Conservation (phyloP, 2,888 invertebrate genomes). For the Cyrtodaria siliqua region DNA sequence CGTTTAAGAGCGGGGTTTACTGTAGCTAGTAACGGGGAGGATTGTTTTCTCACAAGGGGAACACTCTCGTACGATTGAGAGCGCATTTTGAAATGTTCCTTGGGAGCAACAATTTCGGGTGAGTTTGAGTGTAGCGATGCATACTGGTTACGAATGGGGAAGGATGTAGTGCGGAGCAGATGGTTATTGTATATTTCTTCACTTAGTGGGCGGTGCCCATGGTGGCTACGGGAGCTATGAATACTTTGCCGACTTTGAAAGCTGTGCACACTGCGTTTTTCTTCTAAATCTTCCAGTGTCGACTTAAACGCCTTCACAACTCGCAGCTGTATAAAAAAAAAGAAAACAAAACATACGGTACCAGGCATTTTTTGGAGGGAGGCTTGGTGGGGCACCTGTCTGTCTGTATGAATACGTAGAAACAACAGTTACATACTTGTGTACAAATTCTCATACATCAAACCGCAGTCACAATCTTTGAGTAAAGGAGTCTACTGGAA, state of each 20-base stretch:
- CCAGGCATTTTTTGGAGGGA: slow-evolving; percentile 29
- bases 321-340: slow-evolving; percentile 95
- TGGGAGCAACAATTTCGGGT: slow-evolving; percentile 68
- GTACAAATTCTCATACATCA: slow-evolving; percentile 17
- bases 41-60: slow-evolving; percentile 79
- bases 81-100: slow-evolving; percentile 76
- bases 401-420: too few relatives aligned
- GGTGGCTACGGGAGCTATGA: slow-evolving; percentile 90
- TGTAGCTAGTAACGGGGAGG: slow-evolving; percentile 75
- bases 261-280: slow-evolving; percentile 99
- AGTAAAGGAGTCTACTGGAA: slow-evolving; percentile 15
- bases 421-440: background rate
- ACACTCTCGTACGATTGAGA: slow-evolving; percentile 85
- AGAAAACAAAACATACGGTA: slow-evolving; percentile 54
- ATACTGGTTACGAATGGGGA: slow-evolving; percentile 66
- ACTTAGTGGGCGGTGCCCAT: slow-evolving; percentile 87
- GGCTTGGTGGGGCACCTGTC: too few relatives aligned
- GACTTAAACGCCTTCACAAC: slow-evolving; percentile 99
- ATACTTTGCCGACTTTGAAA: slow-evolving; percentile 84
- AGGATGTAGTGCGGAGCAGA: slow-evolving; percentile 75
- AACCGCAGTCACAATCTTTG: slow-evolving; percentile 65
- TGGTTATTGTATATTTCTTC: slow-evolving; percentile 74
- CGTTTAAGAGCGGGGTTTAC: slow-evolving; percentile 75
- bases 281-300: slow-evolving; percentile 99
- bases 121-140: slow-evolving; percentile 67